A percentile compares a stretch with the other conserved stretches of the same genome.
Evolutionary conservation across 2,888 invertebrate genomes (phyloP).

Genomic region (Dynastes hyllus): DNA sequence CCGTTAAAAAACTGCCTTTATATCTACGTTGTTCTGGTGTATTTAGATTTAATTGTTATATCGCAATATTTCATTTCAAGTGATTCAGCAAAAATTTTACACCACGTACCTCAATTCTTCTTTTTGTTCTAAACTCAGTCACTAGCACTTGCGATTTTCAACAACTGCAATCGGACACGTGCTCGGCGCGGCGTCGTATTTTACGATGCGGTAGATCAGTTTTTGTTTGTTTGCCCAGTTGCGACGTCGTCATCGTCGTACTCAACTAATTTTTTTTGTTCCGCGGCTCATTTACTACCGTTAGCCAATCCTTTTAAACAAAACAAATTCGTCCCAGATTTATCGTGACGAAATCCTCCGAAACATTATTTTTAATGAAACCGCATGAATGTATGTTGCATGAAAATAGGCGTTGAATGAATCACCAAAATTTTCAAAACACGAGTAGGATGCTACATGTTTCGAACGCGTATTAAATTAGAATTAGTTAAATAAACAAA

Average conservation of each 20-base stretch:
- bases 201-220: constrained; percentile 41
- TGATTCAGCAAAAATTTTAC: background rate
- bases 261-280: constrained; percentile 5
- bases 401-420: constrained; percentile 1
- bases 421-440: background rate
- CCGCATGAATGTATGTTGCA: too few relatives aligned
- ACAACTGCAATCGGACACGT: background rate
- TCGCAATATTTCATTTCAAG: background rate
- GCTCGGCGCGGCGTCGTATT: background rate
- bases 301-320: constrained; percentile 1
- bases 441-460: background rate
- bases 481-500: background rate
- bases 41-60: background rate
- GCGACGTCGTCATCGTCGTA: background rate
- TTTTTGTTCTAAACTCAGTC: background rate
- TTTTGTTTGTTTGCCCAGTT: constrained; percentile 31
- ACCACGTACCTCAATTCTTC: background rate
- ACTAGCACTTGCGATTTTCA: background rate
- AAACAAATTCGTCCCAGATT: constrained; percentile 22
- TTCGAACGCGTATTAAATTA: background rate
- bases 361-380: constrained; percentile 11
- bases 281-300: constrained; percentile 4
- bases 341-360: background rate
- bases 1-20: too few relatives aligned
- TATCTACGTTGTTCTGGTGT: too few relatives aligned